Base-by-base conservation (phyloP, 2,797 vertebrate species). In the Neoniphon sammara region DNA sequence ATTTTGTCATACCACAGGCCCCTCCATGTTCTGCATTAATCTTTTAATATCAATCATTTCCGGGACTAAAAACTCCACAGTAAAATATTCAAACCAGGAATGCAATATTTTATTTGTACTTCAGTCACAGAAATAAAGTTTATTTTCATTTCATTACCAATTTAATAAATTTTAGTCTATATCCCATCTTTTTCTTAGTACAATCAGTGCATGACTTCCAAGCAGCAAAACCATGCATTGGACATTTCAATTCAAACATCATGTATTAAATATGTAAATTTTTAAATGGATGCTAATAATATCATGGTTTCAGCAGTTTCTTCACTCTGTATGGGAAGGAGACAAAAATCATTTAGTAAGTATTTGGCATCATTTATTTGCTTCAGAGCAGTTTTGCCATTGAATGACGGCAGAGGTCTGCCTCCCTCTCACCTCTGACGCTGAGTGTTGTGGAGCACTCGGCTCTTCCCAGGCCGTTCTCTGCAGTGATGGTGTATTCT, bases 391-490 rank as follows among this genome's bases (percentile, higher is more conserved):
- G 30, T 53, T 36, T 39, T 63, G n/a, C 0, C 5, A 54, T 52
- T 7, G 6, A 52, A 15, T 39, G 10, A 25, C 59, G 65, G 7
- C 20, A 3, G 47, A 12, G 27, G 3, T 8, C 30, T 75, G 64
- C 53, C 57, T 59, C 14, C 44, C 3, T 68, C 84, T 93, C 87
- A 96, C 95, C 96, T 94, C 65, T 93, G 77, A 98, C 88, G 2
- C 91, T 89, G 21, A 98, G 94, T 52, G 83, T 87, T 46, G 95
- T 94, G 57, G 87, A 94, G 91, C 93, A 95, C 70, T 90, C 87
- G 0, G 91, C 95, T 68, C 81, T 91, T 27, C 97, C 96, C 20
- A 91, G 72, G 0, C 55, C 36, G 58, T 96, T 97, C 87, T 94
- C 92, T 1, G 96, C 95, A 23, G 87, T 89, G 10, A 93, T 86